Base-by-base conservation (phyloP, 92 coral and sea anemone species). In the Galaxea fascicularis region DNA sequence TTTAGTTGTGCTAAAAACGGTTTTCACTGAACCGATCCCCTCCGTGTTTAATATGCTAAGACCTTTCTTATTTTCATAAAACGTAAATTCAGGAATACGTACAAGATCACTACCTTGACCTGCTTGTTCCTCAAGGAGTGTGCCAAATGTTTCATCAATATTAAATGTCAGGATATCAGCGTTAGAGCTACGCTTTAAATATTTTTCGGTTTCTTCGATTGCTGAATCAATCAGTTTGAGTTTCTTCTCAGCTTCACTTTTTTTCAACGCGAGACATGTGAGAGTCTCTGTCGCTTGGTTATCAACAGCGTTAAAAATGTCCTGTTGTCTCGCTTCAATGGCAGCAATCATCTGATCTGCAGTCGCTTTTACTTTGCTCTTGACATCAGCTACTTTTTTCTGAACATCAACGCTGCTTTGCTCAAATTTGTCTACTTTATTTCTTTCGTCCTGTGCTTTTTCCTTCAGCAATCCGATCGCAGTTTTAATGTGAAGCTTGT, bases 251-350 rank as follows among this genome's bases (percentile, higher is more conserved):
- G 54, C 54, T 49, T 53, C n/a, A n/a, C 16, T 14, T 18, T 45
- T 71, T 45, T 45, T 11, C 21, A 18, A 7, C 15, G 15, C 60
- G 4, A 46, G 54, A 45, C 52, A 30, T 7, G n/a, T 16, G 5
- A 49, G 13, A 20, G 58, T 15, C 25, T 14, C 28, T 71, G 11
- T 14, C 13, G 27, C 31, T 71, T 44, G 5, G 8, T 41, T 47
- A 3, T 71, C 76, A 5, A 71, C 58, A 7, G 21, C 76, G 10
- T 28, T 21, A 41, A 28, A 8, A 46, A 60, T 22, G 18, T 56
- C 25, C 17, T 76, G 39, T 57, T 78, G n/a, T 69, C 62, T 35
- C 49, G 29, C 56, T 62, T 64, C 24, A 13, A 77, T 41, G 17
- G 56, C 65, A 17, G 53, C 67, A 25, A 56, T 4, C n/a, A n/a